A percentile compares a stretch with the other conserved stretches of the same genome.
Conservation (phyloP, 2,113 vertebrate species). For the Elaphurus davidianus region DNA sequence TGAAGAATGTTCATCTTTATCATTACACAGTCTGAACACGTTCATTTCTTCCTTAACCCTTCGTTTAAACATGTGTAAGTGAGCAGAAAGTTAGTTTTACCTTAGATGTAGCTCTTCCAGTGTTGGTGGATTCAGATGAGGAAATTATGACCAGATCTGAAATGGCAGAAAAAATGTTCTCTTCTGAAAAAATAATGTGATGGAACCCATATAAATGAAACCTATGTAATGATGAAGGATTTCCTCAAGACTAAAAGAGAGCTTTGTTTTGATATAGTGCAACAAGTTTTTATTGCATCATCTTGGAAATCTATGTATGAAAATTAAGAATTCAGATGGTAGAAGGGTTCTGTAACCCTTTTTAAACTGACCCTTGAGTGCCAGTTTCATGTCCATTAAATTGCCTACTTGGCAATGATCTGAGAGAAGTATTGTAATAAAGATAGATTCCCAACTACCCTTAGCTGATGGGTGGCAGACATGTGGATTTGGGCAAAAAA, state of each 20-base stretch:
- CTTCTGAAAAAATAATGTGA: conserved; percentile 77
- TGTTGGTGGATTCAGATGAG: conserved; percentile 80
- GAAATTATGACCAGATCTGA: conserved; percentile 94
- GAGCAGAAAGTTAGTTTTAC: background rate
- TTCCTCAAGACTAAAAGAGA: background rate
- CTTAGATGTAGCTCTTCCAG: conserved; percentile 75
- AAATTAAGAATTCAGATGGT: background rate
- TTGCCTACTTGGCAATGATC: background rate
- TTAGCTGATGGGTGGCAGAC: background rate
- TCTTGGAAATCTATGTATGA: background rate
- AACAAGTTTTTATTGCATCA: background rate
- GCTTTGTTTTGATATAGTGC: background rate
- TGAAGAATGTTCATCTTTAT: background rate
- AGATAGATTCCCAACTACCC: background rate
- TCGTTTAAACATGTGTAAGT: background rate
- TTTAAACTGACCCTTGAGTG: background rate
- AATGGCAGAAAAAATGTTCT: conserved; percentile 89
- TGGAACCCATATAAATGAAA: background rate
- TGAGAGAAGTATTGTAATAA: background rate
- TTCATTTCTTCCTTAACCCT: background rate
- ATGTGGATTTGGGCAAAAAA: background rate
- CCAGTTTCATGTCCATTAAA: background rate
- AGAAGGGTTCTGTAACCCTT: background rate
- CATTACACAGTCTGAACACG: background rate
- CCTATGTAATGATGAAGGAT: background rate